phyloP scores from a whole-genome alignment of 2,888 invertebrate species.

The Cerastis rubricosa region DNA sequence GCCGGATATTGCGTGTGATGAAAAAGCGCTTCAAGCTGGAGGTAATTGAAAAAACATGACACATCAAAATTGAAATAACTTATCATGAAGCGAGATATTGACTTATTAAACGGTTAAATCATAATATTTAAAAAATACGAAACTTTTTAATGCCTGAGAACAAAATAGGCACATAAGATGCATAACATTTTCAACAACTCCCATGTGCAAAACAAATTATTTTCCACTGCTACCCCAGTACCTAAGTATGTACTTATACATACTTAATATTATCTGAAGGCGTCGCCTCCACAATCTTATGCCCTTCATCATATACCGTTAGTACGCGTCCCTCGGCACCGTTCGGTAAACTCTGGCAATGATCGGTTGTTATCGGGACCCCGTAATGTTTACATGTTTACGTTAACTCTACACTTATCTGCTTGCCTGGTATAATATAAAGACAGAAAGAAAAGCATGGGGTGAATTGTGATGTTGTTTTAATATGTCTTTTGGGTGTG shows the following conservation, averaged over 20 bases:
- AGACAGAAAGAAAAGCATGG: conserved; percentile 6
- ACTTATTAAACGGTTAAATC: not conserved
- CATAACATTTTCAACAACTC: not conserved
- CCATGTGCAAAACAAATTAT: conserved; percentile 41
- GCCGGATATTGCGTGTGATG: conserved; percentile 36
- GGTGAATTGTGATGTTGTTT: conserved; percentile 6
- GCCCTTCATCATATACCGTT: conserved; percentile 47
- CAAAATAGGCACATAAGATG: not conserved
- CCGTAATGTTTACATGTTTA: conserved; percentile 41
- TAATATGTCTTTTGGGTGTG: conserved; percentile 23
- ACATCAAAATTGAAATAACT: conserved; percentile 5
- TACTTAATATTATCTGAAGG: conserved; percentile 51
- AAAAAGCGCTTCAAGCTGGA: conserved; percentile 12
- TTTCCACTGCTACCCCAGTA: not conserved
- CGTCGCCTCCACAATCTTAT: conserved; percentile 44
- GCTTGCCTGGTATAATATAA: conserved; percentile 5
- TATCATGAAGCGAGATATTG: not conserved
- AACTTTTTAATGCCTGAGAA: not conserved
- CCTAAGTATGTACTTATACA: too few relatives aligned
- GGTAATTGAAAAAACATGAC: conserved; percentile 26
- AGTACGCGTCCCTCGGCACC: conserved; percentile 43
- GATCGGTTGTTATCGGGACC: conserved; percentile 51
- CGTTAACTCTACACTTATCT: conserved; percentile 47
- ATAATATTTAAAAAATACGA: not conserved
- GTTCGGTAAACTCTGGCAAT: conserved; percentile 35